Base-by-base conservation (phyloP, 1,140 invertebrate genomes). In the Semibalanus balanoides region DNA sequence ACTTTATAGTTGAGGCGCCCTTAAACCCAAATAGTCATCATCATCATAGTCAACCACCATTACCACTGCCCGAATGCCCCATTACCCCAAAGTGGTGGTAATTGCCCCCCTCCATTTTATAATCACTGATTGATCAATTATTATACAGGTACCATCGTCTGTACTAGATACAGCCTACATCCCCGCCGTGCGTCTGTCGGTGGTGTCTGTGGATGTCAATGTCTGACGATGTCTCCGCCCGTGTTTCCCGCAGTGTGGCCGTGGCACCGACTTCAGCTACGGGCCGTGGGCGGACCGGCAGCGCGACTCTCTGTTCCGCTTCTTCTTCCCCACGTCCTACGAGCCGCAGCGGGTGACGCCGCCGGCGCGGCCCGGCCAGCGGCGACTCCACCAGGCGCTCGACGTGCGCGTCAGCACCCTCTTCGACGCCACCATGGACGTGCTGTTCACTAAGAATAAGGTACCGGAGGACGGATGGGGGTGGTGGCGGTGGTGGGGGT, bases 221-320 rank as follows among this genome's bases (percentile, higher is more conserved):
- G n/a, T n/a, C n/a, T n/a, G n/a, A n/a, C n/a, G n/a, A n/a, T n/a
- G n/a, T n/a, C n/a, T 17, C 35, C 73, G 51, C 40, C 25, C 77
- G 9, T 70, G 70, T 11, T 29, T 28, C 9, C 28, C 70, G 25
- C 70, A 96, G 83, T 98, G 95, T 86, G 93, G 95, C 1, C 97
- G 97, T 86, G 95, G 91, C 30, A 99, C 97, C 70, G 94, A 98
- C 82, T 95, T 98, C 80, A 97, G 95, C 83, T 98, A 98, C 82
- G 97, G 97, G 1, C 96, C 97, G 7, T 89, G 88, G 88, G 87
- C 95, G 11, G 97, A 99, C 83, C 87, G 96, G 71, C 97, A 99
- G 83, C 87, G 96, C 77, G 96, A 98, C 83, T 90, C 96, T 84
- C 84, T 99, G 28, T 98, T 94, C 83, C 95, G 91, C 85, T 97